Percentiles rank a stretch among this genome's conserved stretches.
These are phyloP conservation scores for Syritta pipiens DNA, from an alignment of 2,888 invertebrate genomes.

Conservation along the genomic window DNA sequence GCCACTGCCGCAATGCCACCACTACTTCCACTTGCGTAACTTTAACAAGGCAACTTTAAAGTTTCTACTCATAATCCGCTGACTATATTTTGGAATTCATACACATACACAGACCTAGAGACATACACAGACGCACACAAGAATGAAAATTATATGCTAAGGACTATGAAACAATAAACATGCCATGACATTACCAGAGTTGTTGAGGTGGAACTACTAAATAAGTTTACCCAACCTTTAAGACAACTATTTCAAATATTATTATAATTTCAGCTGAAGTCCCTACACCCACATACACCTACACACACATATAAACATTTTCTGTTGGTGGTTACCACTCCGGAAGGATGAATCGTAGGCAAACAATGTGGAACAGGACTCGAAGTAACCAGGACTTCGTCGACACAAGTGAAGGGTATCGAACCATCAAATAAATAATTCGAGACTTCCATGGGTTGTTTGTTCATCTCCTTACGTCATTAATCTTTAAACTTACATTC, in stretches of 20 bases:
- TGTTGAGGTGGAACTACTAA: slow-evolving; percentile 40
- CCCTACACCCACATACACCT: neutral
- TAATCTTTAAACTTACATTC: slow-evolving; percentile 42
- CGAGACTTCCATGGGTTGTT: slow-evolving; percentile 41
- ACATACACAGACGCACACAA: neutral
- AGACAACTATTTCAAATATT: slow-evolving; percentile 43
- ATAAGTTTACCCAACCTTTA: slow-evolving; percentile 42
- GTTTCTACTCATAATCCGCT: too few species aligned
- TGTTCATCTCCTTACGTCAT: slow-evolving; percentile 43
- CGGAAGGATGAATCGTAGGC: slow-evolving; percentile 14
- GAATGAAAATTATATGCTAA: too few species aligned
- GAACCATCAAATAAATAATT: slow-evolving; percentile 47
- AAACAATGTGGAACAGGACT: slow-evolving; percentile 25
- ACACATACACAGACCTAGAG: too few species aligned
- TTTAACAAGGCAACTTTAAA: too few species aligned
- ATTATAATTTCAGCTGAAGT: slow-evolving; percentile 27
- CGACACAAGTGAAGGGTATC: slow-evolving; percentile 42
- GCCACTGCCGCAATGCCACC: too few species aligned
- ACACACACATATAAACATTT: too few species aligned
- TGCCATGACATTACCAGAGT: slow-evolving; percentile 29
- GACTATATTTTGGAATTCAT: too few species aligned
- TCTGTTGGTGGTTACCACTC: slow-evolving; percentile 16
- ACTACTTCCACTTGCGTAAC: too few species aligned
- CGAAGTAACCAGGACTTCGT: neutral
- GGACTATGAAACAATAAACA: slow-evolving; percentile 44